Evolutionary conservation across 2,888 invertebrate species (phyloP), one percentile per base, ranked within the genome.

Genomic region (Blera fallax): DNA sequence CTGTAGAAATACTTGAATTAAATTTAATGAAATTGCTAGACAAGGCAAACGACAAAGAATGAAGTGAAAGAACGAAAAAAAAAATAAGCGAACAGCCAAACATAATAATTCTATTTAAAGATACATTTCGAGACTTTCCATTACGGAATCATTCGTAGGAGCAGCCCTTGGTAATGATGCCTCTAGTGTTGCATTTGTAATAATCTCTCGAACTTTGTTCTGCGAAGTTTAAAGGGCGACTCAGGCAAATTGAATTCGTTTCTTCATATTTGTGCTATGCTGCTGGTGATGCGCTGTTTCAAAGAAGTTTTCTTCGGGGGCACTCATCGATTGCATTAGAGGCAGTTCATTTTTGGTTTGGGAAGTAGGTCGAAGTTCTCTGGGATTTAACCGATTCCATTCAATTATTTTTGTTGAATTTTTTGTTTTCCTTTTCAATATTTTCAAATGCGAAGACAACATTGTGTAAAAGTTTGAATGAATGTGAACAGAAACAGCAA

Each of bases 201-300:
- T 76, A 65, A 56, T 56, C 65, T 48, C 18, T 37, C 29, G 48
- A 67, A 76, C 56, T 56, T 76, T 67, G 34, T 76, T 76, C 48
- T 48, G 45, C 45, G 34, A 56, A 76, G 45, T 67, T 67, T 40
- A 56, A 6, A 34, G 65, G 45, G 64, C 7, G 32, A 27, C 45
- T 62, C 14, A 3, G n/a, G 37, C 24, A n/a, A 58, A 65, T 11
- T 6, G n/a, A 54, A 16, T 24, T 69, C 29, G 8, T 3, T 40
- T 54, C 27, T 54, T n/a, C 7, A 37, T 52, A 32, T 37, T 50
- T 18, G 18, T 14, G 52, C 8, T 18, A 5, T 21, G 48, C 5
- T 10, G 16, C 10, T 16, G 29, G 8, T n/a, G 8, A 21, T 24
- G 24, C 24, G 24, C 2, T 11, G 21, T 52, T 52, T n/a, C 18